phyloP scores from a whole-genome alignment of 2,113 vertebrate genomes.

The Ammospiza nelsoni region DNA sequence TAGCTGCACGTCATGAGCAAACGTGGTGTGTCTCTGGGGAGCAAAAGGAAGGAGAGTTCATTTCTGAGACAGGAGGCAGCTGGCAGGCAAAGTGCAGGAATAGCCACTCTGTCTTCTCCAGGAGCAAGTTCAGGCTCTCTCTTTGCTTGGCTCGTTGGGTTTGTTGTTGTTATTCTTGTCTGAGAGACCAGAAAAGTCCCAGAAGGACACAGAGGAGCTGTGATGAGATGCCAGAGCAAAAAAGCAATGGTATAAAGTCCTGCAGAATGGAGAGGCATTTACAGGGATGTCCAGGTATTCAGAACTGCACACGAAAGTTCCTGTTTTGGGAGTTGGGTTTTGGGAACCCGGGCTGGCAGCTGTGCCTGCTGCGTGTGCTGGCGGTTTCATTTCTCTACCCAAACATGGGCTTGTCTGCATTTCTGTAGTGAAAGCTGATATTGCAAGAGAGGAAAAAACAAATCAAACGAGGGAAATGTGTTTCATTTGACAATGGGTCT shows the following conservation, averaged over 20 bases:
- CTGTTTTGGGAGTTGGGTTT: not conserved
- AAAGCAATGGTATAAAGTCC: not conserved
- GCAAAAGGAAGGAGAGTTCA: not conserved
- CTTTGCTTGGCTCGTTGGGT: not conserved
- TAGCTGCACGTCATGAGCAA: not conserved
- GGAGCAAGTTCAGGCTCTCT: constrained; percentile 41
- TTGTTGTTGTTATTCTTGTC: constrained; percentile 59
- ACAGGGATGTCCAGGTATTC: constrained; percentile 1
- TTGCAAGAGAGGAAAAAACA: constrained; percentile 49
- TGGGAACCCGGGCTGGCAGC: not conserved
- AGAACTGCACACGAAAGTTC: not conserved
- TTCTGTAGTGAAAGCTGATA: constrained; percentile 53
- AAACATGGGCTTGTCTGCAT: constrained; percentile 1
- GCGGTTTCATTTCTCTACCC: not conserved
- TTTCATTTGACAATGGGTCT: constrained; percentile 61
- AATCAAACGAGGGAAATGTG: constrained; percentile 29
- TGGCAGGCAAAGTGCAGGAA: not conserved
- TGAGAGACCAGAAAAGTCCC: constrained; percentile 9
- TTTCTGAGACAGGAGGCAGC: constrained; percentile 27
- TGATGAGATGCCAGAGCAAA: constrained; percentile 33
- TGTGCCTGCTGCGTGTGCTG: not conserved
- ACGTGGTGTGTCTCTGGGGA: not conserved
- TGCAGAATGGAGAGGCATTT: not conserved
- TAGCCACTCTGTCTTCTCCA: not conserved
- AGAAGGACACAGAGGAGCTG: not conserved